phyloP scores from a whole-genome alignment of 2,888 invertebrate species.

The Amphipyra tragopoginis region DNA sequence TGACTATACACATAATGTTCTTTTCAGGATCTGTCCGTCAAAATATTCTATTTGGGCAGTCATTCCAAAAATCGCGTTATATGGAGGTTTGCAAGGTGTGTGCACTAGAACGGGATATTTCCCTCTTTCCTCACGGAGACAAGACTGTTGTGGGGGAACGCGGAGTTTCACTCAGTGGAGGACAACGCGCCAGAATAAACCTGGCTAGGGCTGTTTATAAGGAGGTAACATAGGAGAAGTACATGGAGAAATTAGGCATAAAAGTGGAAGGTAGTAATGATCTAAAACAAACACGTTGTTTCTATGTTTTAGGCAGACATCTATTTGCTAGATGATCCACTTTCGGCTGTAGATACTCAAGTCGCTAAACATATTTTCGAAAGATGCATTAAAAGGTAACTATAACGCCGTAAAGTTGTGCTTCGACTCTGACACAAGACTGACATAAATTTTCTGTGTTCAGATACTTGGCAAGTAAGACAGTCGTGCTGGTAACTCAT shows the following conservation, averaged over 20 bases:
- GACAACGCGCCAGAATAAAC: slow-evolving; percentile 93
- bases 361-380: slow-evolving; percentile 93
- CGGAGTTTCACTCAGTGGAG: slow-evolving; percentile 95
- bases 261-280: background rate
- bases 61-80: slow-evolving; percentile 90
- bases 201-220: slow-evolving; percentile 92
- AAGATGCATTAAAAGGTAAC: slow-evolving; percentile 90
- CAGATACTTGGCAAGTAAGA: slow-evolving; percentile 91
- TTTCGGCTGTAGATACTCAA: slow-evolving; percentile 93
- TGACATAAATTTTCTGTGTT: slow-evolving; percentile 9
- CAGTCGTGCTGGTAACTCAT: slow-evolving; percentile 94
- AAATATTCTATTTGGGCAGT: slow-evolving; percentile 97
- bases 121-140: slow-evolving; percentile 94
- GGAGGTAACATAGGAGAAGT: slow-evolving; percentile 69
- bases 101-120: slow-evolving; percentile 93
- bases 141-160: slow-evolving; percentile 96
- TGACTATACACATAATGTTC: too few relatives aligned
- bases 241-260: background rate
- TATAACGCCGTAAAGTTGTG: background rate
- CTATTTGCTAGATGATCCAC: slow-evolving; percentile 93
- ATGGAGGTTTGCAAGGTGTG: slow-evolving; percentile 93
- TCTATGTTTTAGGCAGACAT: slow-evolving; percentile 90
- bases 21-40: slow-evolving; percentile 93
- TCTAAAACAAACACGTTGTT: background rate
- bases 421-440: background rate